Percentiles rank a stretch among this genome's conserved stretches.
Conservation (phyloP, 37 sponge, comb jelly and placozoan genomes). For the Axinella damicornis region DNA sequence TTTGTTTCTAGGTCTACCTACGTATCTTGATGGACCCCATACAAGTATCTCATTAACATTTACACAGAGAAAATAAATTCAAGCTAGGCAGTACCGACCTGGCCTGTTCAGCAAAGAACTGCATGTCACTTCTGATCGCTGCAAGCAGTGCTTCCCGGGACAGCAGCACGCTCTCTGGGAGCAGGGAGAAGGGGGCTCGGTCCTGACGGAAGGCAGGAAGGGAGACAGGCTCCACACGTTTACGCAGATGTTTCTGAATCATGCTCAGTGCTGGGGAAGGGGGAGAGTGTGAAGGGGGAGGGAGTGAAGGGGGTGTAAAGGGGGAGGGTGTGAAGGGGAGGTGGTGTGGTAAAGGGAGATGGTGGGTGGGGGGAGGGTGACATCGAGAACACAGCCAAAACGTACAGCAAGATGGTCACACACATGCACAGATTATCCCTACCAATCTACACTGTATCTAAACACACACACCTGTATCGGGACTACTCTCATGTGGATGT, state of each 20-base stretch:
- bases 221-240: constrained; percentile 8
- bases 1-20: too few species aligned
- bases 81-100: constrained; percentile 47
- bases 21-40: too few species aligned
- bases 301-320: not conserved
- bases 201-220: constrained; percentile 53
- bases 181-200: constrained; percentile 44
- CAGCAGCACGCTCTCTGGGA: constrained; percentile 28
- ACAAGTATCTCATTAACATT: too few species aligned
- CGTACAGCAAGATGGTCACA: too few species aligned
- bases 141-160: constrained; percentile 42
- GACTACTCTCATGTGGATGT: constrained; percentile 4
- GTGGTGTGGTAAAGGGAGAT: too few species aligned
- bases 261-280: constrained; percentile 51
- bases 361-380: too few species aligned
- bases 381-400: too few species aligned
- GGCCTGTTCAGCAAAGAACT: constrained; percentile 57
- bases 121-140: constrained; percentile 39
- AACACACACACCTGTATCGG: constrained; percentile 59
- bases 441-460: too few species aligned
- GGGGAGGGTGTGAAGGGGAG: not conserved
- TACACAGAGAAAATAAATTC: too few species aligned
- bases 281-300: not conserved
- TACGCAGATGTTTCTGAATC: constrained; percentile 61
- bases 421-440: constrained; percentile 40